A percentile compares a stretch with the other conserved stretches of the same genome.
phyloP scores from a whole-genome alignment of 2,888 invertebrate genomes.

The Cryptus armator region DNA sequence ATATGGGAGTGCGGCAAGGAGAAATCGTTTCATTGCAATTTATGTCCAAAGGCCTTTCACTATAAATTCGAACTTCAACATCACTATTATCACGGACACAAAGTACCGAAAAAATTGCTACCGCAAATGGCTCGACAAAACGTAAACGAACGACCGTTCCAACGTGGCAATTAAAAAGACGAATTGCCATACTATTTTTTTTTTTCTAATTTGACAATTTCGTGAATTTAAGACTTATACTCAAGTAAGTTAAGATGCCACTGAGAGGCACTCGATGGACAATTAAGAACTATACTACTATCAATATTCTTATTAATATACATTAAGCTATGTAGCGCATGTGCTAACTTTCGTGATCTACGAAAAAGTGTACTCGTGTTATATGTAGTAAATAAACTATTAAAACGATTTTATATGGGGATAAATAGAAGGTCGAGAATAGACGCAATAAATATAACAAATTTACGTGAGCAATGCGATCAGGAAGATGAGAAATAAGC shows the following conservation, averaged over 20 bases:
- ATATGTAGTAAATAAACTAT: background rate
- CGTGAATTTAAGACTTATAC: background rate
- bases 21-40: constrained; percentile 60
- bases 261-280: background rate
- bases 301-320: constrained; percentile 1
- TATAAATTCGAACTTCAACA: constrained; percentile 68
- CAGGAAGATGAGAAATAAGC: too few species aligned
- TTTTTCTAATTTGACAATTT: background rate
- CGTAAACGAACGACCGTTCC: background rate
- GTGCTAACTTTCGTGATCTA: background rate
- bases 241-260: background rate
- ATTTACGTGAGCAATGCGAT: background rate
- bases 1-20: constrained; percentile 77
- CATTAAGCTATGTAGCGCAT: background rate
- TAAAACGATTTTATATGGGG: background rate
- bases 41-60: constrained; percentile 69
- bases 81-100: constrained; percentile 12
- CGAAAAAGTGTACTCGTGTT: constrained; percentile 1
- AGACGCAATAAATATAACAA: background rate
- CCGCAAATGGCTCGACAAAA: background rate
- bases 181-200: background rate
- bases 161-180: background rate
- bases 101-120: constrained; percentile 6
- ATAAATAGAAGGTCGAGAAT: background rate
- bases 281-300: background rate